A percentile compares a stretch with the other conserved stretches of the same genome.
These are phyloP conservation scores for Carcharodon carcharias DNA, from an alignment of 2,797 vertebrate species.

Conservation along the genomic window DNA sequence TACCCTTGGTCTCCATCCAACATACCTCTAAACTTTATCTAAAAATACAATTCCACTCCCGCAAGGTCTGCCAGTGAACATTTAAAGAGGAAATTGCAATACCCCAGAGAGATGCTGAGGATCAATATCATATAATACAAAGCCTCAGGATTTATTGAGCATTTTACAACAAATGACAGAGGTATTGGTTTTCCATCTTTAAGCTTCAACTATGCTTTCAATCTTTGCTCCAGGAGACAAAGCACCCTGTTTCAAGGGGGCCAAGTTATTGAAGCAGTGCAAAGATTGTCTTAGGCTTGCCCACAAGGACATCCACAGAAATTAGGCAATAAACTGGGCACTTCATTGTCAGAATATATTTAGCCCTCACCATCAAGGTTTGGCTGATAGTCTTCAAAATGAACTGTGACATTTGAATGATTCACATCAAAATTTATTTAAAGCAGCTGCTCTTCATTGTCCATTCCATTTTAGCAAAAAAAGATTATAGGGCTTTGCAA, in stretches of 20 bases:
- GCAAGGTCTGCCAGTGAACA: neutral
- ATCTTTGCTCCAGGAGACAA: neutral
- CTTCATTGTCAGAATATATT: conserved; percentile 6
- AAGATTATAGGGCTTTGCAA: neutral
- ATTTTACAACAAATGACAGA: neutral
- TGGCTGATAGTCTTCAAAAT: neutral
- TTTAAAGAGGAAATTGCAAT: neutral
- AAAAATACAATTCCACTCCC: neutral
- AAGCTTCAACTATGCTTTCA: neutral
- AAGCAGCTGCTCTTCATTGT: neutral
- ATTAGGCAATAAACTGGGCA: neutral
- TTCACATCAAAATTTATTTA: neutral
- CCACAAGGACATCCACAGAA: neutral
- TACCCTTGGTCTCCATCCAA: neutral
- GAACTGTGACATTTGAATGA: neutral
- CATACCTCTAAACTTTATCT: neutral
- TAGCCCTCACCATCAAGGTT: neutral
- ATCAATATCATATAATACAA: neutral
- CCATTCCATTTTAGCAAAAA: neutral
- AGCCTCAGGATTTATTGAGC: neutral
- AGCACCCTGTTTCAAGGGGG: neutral
- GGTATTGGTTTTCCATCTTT: neutral
- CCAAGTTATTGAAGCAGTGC: neutral
- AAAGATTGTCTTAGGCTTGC: neutral
- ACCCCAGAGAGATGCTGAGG: neutral